Percentiles rank a stretch among this genome's conserved stretches.
These are phyloP conservation scores for Clivina fossor DNA, from an alignment of 2,888 invertebrate genomes.

Conservation along the genomic window DNA sequence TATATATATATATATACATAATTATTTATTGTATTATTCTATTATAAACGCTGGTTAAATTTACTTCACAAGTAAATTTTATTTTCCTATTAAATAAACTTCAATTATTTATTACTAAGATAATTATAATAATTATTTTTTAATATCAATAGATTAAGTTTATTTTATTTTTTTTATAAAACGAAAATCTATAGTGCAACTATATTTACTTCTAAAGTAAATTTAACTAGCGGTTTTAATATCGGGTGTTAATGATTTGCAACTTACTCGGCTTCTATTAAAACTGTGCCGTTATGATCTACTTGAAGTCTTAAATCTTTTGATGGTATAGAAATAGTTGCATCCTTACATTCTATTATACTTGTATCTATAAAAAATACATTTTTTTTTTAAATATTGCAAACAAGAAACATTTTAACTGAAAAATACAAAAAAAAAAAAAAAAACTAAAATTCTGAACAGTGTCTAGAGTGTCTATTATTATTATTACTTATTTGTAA, in stretches of 20 bases:
- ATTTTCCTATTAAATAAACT: too few relatives aligned
- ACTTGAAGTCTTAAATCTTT: constrained; percentile 17
- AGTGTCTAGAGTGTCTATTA: neutral
- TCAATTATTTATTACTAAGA: too few relatives aligned
- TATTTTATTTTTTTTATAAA: neutral
- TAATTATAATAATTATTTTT: too few relatives aligned
- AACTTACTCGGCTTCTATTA: constrained; percentile 16
- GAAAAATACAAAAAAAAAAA: neutral
- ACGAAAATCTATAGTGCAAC: too few relatives aligned
- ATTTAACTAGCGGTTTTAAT: too few relatives aligned
- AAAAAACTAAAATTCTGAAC: neutral
- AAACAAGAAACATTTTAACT: neutral
- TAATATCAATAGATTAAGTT: neutral
- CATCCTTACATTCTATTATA: constrained; percentile 17
- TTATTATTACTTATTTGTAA: neutral
- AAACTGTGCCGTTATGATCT: neutral
- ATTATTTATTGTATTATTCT: too few relatives aligned
- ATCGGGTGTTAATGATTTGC: neutral
- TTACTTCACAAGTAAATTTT: too few relatives aligned
- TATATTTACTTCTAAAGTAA: too few relatives aligned
- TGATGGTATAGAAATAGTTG: constrained; percentile 1
- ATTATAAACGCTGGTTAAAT: too few relatives aligned
- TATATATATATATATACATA: too few relatives aligned
- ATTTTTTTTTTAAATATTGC: neutral
- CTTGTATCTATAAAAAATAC: neutral